A percentile compares a stretch with the other conserved stretches of the same genome.
Conservation (phyloP, 2,797 vertebrate species). For the Diceros bicornis region DNA sequence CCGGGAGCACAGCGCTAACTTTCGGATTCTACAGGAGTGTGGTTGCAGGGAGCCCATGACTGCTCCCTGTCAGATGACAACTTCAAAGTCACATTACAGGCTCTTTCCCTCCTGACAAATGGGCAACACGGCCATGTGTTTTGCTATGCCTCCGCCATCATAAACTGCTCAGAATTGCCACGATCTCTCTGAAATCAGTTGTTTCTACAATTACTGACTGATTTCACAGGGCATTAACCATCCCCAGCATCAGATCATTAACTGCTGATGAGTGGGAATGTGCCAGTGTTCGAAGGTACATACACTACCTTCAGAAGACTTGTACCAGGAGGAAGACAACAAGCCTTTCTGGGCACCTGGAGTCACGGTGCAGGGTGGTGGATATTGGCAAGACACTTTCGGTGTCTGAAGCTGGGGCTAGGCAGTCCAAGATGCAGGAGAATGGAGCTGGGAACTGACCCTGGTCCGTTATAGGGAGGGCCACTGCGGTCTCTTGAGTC, state of each 20-base stretch:
- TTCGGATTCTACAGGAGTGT: not conserved
- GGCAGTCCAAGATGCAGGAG: not conserved
- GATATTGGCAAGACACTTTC: not conserved
- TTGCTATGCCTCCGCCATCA: conserved; percentile 67
- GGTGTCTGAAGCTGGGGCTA: not conserved
- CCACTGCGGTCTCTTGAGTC: not conserved
- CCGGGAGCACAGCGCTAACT: not conserved
- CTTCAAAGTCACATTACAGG: not conserved
- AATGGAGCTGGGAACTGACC: not conserved
- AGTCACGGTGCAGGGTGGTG: no score
- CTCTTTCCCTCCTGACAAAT: not conserved
- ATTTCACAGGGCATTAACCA: conserved; percentile 88
- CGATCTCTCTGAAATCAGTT: conserved; percentile 85
- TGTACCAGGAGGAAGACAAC: not conserved
- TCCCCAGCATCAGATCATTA: conserved; percentile 85
- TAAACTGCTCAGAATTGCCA: conserved; percentile 81
- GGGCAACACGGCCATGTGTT: not conserved
- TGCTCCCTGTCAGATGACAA: not conserved
- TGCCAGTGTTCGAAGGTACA: conserved; percentile 69
- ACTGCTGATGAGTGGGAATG: conserved; percentile 80
- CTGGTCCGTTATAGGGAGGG: accelerated
- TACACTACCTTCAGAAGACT: conserved; percentile 77
- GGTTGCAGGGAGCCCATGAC: not conserved
- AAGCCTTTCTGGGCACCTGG: not conserved
- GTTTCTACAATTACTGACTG: conserved; percentile 89